A percentile compares a stretch with the other conserved stretches of the same genome.
Conservation (phyloP, 1,140 invertebrate species). For the Agraylea sexmaculata region DNA sequence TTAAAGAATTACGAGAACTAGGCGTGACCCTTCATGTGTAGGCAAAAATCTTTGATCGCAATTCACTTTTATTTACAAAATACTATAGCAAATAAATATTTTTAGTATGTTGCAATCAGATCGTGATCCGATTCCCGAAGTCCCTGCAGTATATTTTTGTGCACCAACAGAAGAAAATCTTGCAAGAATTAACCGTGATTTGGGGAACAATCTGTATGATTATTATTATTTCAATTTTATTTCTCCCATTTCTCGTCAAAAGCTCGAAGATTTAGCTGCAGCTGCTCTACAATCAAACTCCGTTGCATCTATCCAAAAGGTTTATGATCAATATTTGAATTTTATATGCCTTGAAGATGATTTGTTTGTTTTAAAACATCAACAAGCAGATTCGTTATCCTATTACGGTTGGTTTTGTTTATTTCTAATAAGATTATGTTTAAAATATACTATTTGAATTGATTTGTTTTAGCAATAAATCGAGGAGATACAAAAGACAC, state of each 20-base stretch:
- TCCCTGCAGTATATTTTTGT: slow-evolving; percentile 97
- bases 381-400: slow-evolving; percentile 79
- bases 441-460: slow-evolving; percentile 5
- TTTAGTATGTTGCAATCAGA: slow-evolving; percentile 82
- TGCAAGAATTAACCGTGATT: slow-evolving; percentile 83
- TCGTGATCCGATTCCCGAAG: slow-evolving; percentile 92
- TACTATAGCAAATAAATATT: slow-evolving; percentile 16
- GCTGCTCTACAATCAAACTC: slow-evolving; percentile 81
- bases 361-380: slow-evolving; percentile 87
- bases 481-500: slow-evolving; percentile 88
- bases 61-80: slow-evolving; percentile 3
- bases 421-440: slow-evolving; percentile 1
- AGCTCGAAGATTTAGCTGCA: slow-evolving; percentile 90
- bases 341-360: slow-evolving; percentile 98
- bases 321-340: slow-evolving; percentile 96
- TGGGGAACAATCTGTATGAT: slow-evolving; percentile 88
- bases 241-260: slow-evolving; percentile 86
- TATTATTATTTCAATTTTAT: slow-evolving; percentile 97
- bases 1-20: slow-evolving; percentile 90
- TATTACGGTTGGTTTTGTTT: slow-evolving; percentile 67
- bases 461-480: slow-evolving; percentile 66
- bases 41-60: slow-evolving; percentile 29
- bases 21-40: slow-evolving; percentile 96
- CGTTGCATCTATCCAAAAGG: slow-evolving; percentile 85
- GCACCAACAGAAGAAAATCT: slow-evolving; percentile 96